Evolutionary conservation across 2,888 invertebrate genomes (phyloP).

Genomic region (Drosophila rubida): DNA sequence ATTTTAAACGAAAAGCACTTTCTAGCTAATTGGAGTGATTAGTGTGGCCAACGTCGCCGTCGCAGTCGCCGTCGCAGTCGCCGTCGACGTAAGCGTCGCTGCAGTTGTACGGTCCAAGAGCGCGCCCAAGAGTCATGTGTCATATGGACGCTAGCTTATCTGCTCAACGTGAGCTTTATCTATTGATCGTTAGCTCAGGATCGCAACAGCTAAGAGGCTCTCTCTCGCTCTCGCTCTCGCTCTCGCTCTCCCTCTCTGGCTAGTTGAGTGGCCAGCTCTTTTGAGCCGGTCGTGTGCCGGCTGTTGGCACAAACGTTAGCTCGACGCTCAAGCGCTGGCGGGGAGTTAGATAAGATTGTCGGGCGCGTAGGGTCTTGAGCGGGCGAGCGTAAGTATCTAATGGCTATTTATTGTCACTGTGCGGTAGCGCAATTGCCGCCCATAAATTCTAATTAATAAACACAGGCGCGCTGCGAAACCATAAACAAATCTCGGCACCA

Average conservation of each 20-base stretch:
- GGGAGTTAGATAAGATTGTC: constrained; percentile 60
- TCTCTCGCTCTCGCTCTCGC: background rate
- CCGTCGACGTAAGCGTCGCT: background rate
- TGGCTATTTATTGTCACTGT: constrained; percentile 69
- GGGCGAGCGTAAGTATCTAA: constrained; percentile 58
- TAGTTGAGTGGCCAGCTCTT: constrained; percentile 19
- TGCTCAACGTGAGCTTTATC: constrained; percentile 6
- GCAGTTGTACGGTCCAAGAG: constrained; percentile 49
- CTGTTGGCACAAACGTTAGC: background rate
- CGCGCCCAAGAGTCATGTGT: constrained; percentile 38
- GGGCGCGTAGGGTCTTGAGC: constrained; percentile 10
- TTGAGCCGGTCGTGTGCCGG: constrained; percentile 45
- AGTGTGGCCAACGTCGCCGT: constrained; percentile 65
- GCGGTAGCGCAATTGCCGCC: constrained; percentile 43
- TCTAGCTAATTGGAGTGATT: constrained; percentile 77
- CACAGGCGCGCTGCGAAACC: constrained; percentile 36
- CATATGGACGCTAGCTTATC: constrained; percentile 67
- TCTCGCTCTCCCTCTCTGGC: background rate
- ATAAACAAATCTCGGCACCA: constrained; percentile 42
- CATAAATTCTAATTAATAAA: constrained; percentile 75
- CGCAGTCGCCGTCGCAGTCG: constrained; percentile 22
- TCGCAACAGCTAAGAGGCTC: background rate
- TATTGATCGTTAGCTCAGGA: background rate
- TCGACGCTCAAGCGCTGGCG: background rate
- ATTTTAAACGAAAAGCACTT: constrained; percentile 81